A percentile compares a stretch with the other conserved stretches of the same genome.
These are phyloP conservation scores for Sarcophaga bullata DNA, from an alignment of 1,140 invertebrate genomes.

Conservation along the genomic window DNA sequence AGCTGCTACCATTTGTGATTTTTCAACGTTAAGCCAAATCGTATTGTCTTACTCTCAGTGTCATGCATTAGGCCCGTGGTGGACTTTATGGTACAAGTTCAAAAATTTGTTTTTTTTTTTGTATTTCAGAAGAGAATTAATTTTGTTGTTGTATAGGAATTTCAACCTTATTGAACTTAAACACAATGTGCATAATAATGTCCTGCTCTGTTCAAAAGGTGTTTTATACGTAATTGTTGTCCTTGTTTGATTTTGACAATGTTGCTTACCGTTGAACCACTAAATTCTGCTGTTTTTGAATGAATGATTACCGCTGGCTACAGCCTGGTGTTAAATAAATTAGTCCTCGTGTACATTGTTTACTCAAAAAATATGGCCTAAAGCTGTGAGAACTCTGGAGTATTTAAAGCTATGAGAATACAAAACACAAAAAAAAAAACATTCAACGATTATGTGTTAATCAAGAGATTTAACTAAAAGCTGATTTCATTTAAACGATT, in stretches of 20 bases:
- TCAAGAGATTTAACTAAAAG: background rate
- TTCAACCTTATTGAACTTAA: no score
- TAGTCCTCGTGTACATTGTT: conserved; percentile 7
- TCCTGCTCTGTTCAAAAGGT: background rate
- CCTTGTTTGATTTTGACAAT: conserved; percentile 7
- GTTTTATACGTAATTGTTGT: background rate
- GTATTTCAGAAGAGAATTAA: no score
- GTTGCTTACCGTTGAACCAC: background rate
- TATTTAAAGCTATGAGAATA: no score
- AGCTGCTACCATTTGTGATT: conserved; percentile 29
- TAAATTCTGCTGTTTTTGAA: background rate
- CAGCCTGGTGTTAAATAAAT: conserved; percentile 25
- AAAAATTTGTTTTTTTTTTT: no score
- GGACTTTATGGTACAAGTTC: no score
- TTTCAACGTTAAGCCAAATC: background rate
- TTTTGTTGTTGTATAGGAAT: no score
- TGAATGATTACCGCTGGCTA: background rate
- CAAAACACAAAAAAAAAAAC: no score
- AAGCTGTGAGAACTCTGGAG: no score
- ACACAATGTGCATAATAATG: no score
- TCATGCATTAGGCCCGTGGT: background rate
- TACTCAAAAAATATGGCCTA: background rate
- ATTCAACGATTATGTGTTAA: background rate
- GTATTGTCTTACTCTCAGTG: background rate
- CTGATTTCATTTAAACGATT: background rate